Evolutionary conservation across 1,140 invertebrate species (phyloP), one percentile per base, ranked within the genome.

Genomic region (Zaprionus nigranus): DNA sequence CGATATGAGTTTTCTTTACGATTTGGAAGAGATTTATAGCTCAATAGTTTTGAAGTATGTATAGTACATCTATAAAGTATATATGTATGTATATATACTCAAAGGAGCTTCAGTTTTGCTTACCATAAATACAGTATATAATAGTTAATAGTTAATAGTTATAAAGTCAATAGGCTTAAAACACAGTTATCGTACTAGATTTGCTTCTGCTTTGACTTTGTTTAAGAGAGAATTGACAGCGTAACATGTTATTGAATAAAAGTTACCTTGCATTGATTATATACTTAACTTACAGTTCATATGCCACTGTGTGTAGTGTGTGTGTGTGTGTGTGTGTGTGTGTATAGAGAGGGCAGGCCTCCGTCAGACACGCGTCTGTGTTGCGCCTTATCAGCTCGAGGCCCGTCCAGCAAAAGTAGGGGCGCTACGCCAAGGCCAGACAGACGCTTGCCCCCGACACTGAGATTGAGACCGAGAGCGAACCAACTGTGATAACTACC

Each of bases 1-100:
- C 91, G 90, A 91, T 91, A 91, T 91, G 90, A 90, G 82, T 82
- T 79, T 75, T 62, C 49, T 75, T 75, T 75, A 60, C 43, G 66
- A 65, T 69, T 79, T 91, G 84, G 88, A 88, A 91, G 81, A 91
- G 40, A 70, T 88, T 72, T 67, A 75, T 86, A 49, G 77, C 74
- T 56, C 68, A 38, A 34, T 34, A 69, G 46, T 65, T 57, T 64
- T 54, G 49, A 65, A 63, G 40, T 75, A 38, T 71, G 28, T 63
- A 51, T 68, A 20, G 57, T 59, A 24, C 28, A 51, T 62, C 68
- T 61, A 34, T 68, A 49, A 59, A 20, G 36, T 40, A 40, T 59
- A 38, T 60, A 46, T 60, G 36, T 40, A 40, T 59, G 24, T 60
- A 46, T 60, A 54, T 24, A 26, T 26, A 17, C 26, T 51, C 46